Evolutionary conservation across 2,797 vertebrate genomes (phyloP), one percentile per base, ranked within the genome.

Genomic region (Acanthurus tractus): DNA sequence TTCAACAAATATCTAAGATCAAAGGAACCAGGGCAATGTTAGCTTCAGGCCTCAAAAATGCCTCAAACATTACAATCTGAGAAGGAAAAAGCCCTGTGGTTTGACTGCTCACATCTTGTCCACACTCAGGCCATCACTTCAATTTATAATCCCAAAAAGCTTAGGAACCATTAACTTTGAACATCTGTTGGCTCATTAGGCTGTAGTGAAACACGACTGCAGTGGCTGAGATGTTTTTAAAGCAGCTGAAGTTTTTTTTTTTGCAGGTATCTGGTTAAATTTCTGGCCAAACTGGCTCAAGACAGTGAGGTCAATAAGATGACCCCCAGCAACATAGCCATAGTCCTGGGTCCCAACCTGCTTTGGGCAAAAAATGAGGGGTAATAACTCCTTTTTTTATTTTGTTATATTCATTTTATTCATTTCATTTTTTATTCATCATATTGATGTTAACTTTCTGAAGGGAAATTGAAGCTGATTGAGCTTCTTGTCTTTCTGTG

Each of bases 191-290:
- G 15, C n/a, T 29, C 7, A 40, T n/a, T 22, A 5, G 8, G 15
- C 6, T 34, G 8, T 17, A 17, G 65, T 38, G n/a, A 23, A 20
- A 44, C n/a, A 22, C 2, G 0, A 8, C 18, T 48, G 2, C 3
- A 17, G 13, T 6, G 44, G 48, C 34, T 42, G 36, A 1, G 15
- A 46, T 18, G 29, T 55, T 57, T 55, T 53, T 58, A 25, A 59
- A 48, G 42, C 4, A 64, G 6, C 20, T n/a, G 6, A 18, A 15
- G n/a, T 70, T 17, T 73, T 9, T 17, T 73, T 9, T 40, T 78
- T 85, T 92, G 12, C 81, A 99, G 98, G 94, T 99, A 99, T 94
- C 94, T 99, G 91, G 97, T 99, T 79, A 99, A 99, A 94, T 99
- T 99, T 86, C 93, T 99, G 57, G 95, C 98, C 34, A 99, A 95